Conservation (phyloP, 2,113 vertebrate species). For the Calyptommatus sinebrachiatus region DNA sequence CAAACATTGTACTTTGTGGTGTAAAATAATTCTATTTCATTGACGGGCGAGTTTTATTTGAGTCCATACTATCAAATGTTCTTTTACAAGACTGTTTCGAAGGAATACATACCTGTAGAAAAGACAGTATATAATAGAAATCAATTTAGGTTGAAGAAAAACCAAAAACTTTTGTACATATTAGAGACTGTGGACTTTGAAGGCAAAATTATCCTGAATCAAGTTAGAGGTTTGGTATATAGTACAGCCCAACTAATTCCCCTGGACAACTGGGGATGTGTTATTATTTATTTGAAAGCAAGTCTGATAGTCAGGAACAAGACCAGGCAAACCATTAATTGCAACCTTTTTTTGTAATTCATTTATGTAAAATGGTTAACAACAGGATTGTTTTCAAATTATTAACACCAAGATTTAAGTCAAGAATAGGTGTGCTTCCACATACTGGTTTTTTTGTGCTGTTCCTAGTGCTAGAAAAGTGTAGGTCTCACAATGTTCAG, state of each 20-base stretch:
- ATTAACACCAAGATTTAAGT: neutral
- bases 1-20: neutral
- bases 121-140: conserved; percentile 35
- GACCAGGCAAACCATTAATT: neutral
- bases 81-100: conserved; percentile 27
- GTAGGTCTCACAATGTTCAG: too few species aligned
- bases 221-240: conserved; percentile 30
- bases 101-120: conserved; percentile 37
- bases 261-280: too few species aligned
- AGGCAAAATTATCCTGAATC: conserved; percentile 28
- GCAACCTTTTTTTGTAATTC: neutral
- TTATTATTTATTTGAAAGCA: neutral
- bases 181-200: conserved; percentile 31
- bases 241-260: neutral
- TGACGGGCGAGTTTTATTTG: neutral
- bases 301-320: neutral
- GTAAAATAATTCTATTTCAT: neutral
- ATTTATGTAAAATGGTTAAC: neutral
- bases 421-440: neutral
- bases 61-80: conserved; percentile 29
- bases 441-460: too few species aligned
- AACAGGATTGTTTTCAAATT: neutral
- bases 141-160: conserved; percentile 15
- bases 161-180: neutral
- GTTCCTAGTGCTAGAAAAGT: too few species aligned